These are phyloP conservation scores for Apis mellifera DNA, from an alignment of 1,140 invertebrate genomes.

Conservation along the genomic window DNA sequence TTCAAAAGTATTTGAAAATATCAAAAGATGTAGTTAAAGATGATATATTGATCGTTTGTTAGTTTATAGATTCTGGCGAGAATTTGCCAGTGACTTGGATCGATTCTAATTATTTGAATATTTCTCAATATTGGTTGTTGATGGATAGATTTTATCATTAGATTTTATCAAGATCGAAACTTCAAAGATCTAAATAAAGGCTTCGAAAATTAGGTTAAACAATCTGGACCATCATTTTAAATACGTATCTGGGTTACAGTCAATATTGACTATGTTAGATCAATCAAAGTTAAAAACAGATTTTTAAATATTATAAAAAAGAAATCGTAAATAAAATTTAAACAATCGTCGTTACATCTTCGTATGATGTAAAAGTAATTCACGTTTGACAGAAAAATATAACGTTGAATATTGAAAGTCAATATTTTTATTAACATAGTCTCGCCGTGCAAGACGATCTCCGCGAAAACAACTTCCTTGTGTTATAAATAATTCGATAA, in stretches of 20 bases:
- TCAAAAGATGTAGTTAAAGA: too few relatives aligned
- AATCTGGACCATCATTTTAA: not conserved
- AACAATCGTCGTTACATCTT: too few relatives aligned
- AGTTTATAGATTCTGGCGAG: too few relatives aligned
- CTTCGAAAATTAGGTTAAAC: not conserved
- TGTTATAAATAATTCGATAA: conserved; percentile 4
- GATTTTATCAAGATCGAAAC: not conserved
- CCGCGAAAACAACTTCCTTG: not conserved
- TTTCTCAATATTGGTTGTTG: not conserved
- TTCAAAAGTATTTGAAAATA: too few relatives aligned
- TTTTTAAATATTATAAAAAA: too few relatives aligned
- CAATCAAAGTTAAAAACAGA: not conserved
- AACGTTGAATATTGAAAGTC: not conserved
- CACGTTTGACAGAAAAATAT: too few relatives aligned
- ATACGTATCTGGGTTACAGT: not conserved
- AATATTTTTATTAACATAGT: not conserved
- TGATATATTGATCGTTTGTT: too few relatives aligned
- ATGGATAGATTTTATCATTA: not conserved
- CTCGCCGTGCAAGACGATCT: not conserved
- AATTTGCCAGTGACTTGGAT: not conserved
- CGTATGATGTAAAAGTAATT: too few relatives aligned
- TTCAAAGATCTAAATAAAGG: not conserved
- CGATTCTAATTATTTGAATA: not conserved
- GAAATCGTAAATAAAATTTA: too few relatives aligned
- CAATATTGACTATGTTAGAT: not conserved